Percentiles rank a stretch among this genome's conserved stretches.
phyloP scores from a whole-genome alignment of 2,888 invertebrate genomes.

The Drosophila sordidula region DNA sequence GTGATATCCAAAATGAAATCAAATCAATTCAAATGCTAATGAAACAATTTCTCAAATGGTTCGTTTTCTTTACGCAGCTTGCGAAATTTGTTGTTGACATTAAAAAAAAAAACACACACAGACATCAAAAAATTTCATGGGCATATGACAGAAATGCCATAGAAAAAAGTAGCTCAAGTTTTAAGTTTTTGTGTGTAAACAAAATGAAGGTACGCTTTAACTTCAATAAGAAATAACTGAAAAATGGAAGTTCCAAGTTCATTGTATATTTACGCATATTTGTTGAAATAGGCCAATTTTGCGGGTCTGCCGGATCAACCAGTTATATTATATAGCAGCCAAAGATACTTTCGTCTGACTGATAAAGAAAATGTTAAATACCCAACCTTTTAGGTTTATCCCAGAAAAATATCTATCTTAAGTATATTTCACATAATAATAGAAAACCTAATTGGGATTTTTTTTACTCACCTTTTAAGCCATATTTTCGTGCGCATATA shows the following conservation, averaged over 20 bases:
- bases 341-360: too few relatives aligned
- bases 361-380: too few relatives aligned
- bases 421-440: not conserved
- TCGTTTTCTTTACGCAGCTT: slow-evolving; percentile 41
- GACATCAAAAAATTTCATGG: slow-evolving; percentile 32
- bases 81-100: slow-evolving; percentile 51
- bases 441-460: not conserved
- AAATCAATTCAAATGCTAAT: slow-evolving; percentile 60
- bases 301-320: too few relatives aligned
- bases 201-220: not conserved
- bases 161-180: slow-evolving; percentile 29
- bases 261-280: too few relatives aligned
- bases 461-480: slow-evolving; percentile 45
- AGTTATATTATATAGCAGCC: too few relatives aligned
- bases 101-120: slow-evolving; percentile 3
- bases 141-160: slow-evolving; percentile 8
- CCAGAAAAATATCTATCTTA: too few relatives aligned
- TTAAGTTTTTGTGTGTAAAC: slow-evolving; percentile 3
- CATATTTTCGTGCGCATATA: slow-evolving; percentile 22
- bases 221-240: too few relatives aligned
- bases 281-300: too few relatives aligned
- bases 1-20: slow-evolving; percentile 53
- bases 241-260: too few relatives aligned
- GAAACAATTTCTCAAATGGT: slow-evolving; percentile 45
- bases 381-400: too few relatives aligned